Percentiles rank a stretch among this genome's conserved stretches.
Conservation (phyloP, 2,888 invertebrate genomes). For the Polydrusus pterygomalis region DNA sequence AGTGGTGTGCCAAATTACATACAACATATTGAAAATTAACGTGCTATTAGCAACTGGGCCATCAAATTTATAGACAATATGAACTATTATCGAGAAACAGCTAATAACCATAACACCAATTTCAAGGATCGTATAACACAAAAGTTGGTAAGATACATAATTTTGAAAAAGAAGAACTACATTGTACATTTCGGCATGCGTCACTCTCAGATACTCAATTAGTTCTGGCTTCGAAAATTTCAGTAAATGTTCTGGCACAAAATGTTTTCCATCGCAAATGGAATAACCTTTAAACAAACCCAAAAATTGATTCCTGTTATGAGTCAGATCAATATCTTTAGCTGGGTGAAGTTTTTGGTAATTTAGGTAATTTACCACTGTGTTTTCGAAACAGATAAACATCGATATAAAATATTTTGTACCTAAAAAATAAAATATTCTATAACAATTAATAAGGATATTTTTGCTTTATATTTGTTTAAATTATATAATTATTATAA, state of each 20-base stretch:
- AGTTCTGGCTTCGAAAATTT: slow-evolving; percentile 61
- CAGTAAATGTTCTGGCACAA: slow-evolving; percentile 56
- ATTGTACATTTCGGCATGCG: slow-evolving; percentile 68
- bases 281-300: slow-evolving; percentile 63
- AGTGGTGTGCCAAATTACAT: slow-evolving; percentile 66
- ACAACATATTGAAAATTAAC: slow-evolving; percentile 67
- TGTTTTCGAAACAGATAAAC: slow-evolving; percentile 69
- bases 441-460: too few relatives aligned
- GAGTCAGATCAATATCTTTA: slow-evolving; percentile 65
- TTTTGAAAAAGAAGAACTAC: slow-evolving; percentile 66
- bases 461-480: too few relatives aligned
- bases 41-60: slow-evolving; percentile 64
- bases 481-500: too few relatives aligned
- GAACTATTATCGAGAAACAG: slow-evolving; percentile 70
- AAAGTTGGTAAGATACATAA: slow-evolving; percentile 68
- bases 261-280: slow-evolving; percentile 65
- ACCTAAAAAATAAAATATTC: slow-evolving; percentile 24
- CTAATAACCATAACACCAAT: slow-evolving; percentile 67
- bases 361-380: slow-evolving; percentile 64
- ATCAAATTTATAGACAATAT: slow-evolving; percentile 66
- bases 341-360: slow-evolving; percentile 67
- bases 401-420: slow-evolving; percentile 64
- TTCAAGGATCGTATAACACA: slow-evolving; percentile 67
- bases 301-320: slow-evolving; percentile 65
- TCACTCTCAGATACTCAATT: slow-evolving; percentile 67